Conservation (phyloP, 2,888 invertebrate species). For the Pterobdella sp. region DNA sequence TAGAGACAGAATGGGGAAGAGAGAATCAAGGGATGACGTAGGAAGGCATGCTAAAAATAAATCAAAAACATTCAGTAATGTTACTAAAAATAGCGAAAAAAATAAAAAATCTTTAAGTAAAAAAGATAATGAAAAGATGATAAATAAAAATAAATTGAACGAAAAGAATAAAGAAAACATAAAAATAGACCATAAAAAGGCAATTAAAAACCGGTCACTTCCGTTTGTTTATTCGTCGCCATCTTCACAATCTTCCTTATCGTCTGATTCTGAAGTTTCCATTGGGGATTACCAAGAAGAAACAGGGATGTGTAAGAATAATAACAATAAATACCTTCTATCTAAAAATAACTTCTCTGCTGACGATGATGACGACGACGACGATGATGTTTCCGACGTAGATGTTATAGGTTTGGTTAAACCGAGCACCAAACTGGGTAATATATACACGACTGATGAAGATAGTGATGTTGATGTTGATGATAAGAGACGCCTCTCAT, state of each 20-base stretch:
- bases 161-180: background rate
- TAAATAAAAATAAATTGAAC: too few species aligned
- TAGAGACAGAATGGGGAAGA: too few species aligned
- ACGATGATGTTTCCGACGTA: slow-evolving; percentile 8
- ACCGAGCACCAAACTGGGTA: background rate
- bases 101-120: background rate
- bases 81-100: background rate
- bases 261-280: background rate
- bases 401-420: slow-evolving; percentile 20
- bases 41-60: background rate
- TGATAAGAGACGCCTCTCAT: too few species aligned
- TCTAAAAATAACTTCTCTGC: background rate
- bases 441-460: slow-evolving; percentile 24
- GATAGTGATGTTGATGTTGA: slow-evolving; percentile 12
- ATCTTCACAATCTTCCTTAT: background rate
- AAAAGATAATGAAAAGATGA: background rate
- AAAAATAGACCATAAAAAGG: background rate
- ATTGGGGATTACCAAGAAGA: background rate
- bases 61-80: background rate
- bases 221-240: background rate
- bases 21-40: background rate
- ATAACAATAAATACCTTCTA: background rate
- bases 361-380: background rate
- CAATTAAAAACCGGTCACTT: background rate
- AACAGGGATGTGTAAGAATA: background rate